Evolutionary conservation across 2,113 vertebrate genomes (phyloP).

Genomic region (Acrocephalus arundinaceus): DNA sequence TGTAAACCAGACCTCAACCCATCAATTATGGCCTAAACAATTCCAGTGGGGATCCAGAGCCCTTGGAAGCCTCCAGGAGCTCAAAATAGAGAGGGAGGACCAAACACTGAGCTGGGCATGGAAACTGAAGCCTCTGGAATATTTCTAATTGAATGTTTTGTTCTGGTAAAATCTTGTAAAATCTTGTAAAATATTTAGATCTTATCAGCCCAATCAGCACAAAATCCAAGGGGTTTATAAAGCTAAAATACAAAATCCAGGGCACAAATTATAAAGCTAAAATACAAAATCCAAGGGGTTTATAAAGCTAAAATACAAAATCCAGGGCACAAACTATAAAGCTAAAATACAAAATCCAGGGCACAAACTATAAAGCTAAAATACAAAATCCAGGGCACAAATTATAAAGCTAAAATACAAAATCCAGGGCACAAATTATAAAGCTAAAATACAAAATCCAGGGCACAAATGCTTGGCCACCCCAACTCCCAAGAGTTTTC

Average conservation of each 20-base stretch:
- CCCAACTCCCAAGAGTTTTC: neutral
- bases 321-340: no score
- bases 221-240: neutral
- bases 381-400: no score
- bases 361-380: no score
- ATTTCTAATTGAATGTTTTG: neutral
- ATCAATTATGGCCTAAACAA: neutral
- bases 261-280: neutral
- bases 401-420: no score
- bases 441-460: no score
- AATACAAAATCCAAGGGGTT: no score
- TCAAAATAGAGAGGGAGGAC: neutral
- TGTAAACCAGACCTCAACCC: neutral
- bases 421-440: no score
- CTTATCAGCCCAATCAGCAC: neutral
- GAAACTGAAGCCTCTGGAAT: neutral
- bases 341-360: no score
- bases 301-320: no score
- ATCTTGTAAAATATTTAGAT: neutral
- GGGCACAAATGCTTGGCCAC: neutral
- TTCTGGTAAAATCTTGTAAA: neutral
- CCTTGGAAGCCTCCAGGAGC: neutral
- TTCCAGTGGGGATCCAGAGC: neutral
- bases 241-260: neutral
- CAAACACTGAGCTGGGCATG: neutral